Conservation (phyloP, 2,888 invertebrate genomes). For the Apomyelois bistriatella region DNA sequence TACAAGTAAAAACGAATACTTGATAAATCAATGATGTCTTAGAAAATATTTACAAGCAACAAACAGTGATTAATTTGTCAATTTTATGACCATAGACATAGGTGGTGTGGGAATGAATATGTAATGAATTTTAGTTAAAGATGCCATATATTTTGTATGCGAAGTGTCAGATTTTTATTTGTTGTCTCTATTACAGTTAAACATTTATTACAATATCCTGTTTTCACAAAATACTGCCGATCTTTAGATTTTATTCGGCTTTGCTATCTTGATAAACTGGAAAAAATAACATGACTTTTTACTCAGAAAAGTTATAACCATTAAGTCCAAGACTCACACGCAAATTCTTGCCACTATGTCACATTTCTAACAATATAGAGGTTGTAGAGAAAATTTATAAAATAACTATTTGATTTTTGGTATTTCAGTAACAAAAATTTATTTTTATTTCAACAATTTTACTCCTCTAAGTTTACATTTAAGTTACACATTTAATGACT, state of each 20-base stretch:
- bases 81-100: constrained; percentile 31
- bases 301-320: neutral
- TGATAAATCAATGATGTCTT: constrained; percentile 34
- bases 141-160: constrained; percentile 24
- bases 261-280: neutral
- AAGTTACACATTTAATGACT: too few species aligned
- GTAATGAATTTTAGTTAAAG: constrained; percentile 33
- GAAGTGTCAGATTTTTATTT: constrained; percentile 16
- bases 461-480: too few species aligned
- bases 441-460: too few species aligned
- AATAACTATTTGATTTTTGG: too few species aligned
- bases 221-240: neutral
- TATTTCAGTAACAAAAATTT: too few species aligned
- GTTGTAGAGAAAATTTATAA: too few species aligned
- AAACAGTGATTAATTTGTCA: constrained; percentile 42
- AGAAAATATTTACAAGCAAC: constrained; percentile 32
- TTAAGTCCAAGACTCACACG: too few species aligned
- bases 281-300: neutral
- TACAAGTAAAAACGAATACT: constrained; percentile 19
- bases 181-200: constrained; percentile 7
- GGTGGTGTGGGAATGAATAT: constrained; percentile 35
- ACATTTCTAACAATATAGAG: too few species aligned
- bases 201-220: neutral
- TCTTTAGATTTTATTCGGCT: neutral
- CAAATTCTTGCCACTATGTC: too few species aligned